Evolutionary conservation across 1,140 invertebrate species (phyloP), one percentile per base, ranked within the genome.

Genomic region (Drosophila ercepeae): DNA sequence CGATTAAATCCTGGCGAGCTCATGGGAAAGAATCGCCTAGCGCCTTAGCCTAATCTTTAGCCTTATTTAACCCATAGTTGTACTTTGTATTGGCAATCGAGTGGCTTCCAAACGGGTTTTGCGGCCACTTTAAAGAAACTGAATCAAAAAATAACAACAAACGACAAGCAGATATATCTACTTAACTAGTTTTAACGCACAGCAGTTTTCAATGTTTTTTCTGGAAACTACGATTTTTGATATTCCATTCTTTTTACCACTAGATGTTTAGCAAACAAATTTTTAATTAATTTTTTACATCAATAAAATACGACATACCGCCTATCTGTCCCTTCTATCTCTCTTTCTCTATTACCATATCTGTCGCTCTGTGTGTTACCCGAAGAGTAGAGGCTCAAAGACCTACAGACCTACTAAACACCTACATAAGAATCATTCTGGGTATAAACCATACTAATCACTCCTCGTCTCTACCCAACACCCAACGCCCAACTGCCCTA

Each of bases 251-350:
- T 72, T 69, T 69, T 54, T 68, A 69, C 61, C 50, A 46, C 41
- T 68, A 69, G 52, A 59, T 71, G 46, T 64, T 42, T 78, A 78
- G 68, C 55, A 9, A 78, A 34, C 46, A 11, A 36, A 68, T 67
- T 57, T 81, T 86, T 86, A 54, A 76, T 74, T 81, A 72, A 61
- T 78, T 88, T 75, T 76, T 74, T 89, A 86, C 83, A 77, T 83
- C 74, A 88, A 89, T 88, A 88, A 86, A 82, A 75, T 74, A 79
- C 65, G 61, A 79, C 68, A 74, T 76, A 73, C 55, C 70, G 75
- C 78, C 78, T 81, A 63, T 29, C 71, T 41, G 57, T 65, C 63
- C 51, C 41, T 51, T 55, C 39, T 60, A 14, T 72, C 54, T 46
- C 11, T 41, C 18, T 36, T 39, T 58, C 25, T 74, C 23, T 41